These are phyloP conservation scores for Lepidocyrtinus sp. DNA, from an alignment of 2,888 invertebrate species.

Conservation along the genomic window DNA sequence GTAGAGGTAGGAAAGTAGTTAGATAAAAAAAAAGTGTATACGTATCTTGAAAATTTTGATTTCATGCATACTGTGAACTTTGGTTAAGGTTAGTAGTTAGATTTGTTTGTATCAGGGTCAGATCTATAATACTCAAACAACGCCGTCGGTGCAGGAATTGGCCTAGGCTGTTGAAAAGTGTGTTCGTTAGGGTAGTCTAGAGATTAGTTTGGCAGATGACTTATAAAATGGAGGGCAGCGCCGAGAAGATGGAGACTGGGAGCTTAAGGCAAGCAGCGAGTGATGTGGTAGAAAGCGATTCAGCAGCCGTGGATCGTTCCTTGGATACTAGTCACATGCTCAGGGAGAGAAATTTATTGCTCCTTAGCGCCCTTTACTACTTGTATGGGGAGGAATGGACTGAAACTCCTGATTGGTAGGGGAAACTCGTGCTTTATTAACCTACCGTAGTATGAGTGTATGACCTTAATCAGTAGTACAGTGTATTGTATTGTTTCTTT, in stretches of 20 bases:
- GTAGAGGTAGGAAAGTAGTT: too few relatives aligned
- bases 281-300: background rate
- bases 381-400: slow-evolving; percentile 45
- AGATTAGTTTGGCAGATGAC: slow-evolving; percentile 5
- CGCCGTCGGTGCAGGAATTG: too few relatives aligned
- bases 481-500: slow-evolving; percentile 28
- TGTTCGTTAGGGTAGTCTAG: background rate
- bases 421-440: background rate
- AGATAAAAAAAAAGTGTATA: background rate
- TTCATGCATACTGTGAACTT: background rate
- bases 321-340: background rate
- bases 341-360: slow-evolving; percentile 33
- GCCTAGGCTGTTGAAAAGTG: background rate
- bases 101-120: too few relatives aligned
- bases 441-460: background rate
- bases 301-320: background rate
- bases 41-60: background rate
- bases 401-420: slow-evolving; percentile 31
- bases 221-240: slow-evolving; percentile 24
- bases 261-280: background rate
- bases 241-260: background rate
- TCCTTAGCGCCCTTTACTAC: slow-evolving; percentile 33
- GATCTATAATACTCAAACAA: too few relatives aligned
- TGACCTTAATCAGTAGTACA: background rate
- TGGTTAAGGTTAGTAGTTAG: background rate